A percentile compares a stretch with the other conserved stretches of the same genome.
These are phyloP conservation scores for Syncerus caffer DNA, from an alignment of 2,797 vertebrate genomes.

Conservation along the genomic window DNA sequence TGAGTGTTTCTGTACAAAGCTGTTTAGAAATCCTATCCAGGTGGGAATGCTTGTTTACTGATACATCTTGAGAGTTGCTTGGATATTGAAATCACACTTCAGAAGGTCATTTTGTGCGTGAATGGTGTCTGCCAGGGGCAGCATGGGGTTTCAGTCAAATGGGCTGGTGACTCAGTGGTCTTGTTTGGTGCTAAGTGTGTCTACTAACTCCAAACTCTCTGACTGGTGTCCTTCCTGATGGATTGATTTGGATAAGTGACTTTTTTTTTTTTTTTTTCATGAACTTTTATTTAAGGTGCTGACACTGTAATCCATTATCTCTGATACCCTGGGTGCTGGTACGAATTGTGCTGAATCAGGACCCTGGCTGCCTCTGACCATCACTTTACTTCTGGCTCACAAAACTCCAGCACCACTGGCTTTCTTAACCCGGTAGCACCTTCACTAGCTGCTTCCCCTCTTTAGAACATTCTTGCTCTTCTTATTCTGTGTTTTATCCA, in stretches of 20 bases:
- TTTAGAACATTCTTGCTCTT: not conserved
- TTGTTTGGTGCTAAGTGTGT: not conserved
- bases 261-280: not conserved
- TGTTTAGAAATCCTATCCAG: not conserved
- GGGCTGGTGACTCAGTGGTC: not conserved
- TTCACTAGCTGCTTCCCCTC: not conserved
- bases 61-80: not conserved
- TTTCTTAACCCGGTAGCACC: accelerated
- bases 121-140: accelerated
- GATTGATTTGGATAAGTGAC: not conserved
- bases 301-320: not conserved
- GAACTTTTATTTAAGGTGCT: not conserved
- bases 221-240: not conserved
- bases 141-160: not conserved
- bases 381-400: not conserved
- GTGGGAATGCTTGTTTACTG: not conserved
- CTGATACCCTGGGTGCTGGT: accelerated
- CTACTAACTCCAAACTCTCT: not conserved
- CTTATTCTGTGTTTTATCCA: not conserved
- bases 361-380: not conserved
- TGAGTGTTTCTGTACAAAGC: not conserved
- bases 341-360: accelerated
- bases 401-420: accelerated
- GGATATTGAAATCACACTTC: not conserved
- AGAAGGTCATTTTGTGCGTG: not conserved